Evolutionary conservation across 64 coral and sea anemone genomes (phyloP).

Genomic region (Actinia tenebrosa): DNA sequence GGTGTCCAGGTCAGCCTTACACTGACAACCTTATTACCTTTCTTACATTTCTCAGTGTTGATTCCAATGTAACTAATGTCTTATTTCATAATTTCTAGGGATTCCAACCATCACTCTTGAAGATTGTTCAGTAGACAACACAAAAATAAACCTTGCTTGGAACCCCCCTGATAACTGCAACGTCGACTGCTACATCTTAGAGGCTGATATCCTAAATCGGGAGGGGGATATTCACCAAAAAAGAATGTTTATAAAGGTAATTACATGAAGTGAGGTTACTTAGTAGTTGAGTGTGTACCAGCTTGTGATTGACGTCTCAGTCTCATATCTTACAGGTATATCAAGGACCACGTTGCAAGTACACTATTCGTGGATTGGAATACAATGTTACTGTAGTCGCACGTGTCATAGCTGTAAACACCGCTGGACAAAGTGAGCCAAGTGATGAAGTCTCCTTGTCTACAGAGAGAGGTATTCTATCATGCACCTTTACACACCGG

Average conservation of each 20-base stretch:
- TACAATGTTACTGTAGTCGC: conserved; percentile 75
- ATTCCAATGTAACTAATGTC: not conserved
- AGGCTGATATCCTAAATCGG: conserved; percentile 64
- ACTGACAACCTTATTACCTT: not conserved
- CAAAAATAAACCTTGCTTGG: conserved; percentile 72
- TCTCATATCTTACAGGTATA: conserved; percentile 33
- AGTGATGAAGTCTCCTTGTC: conserved; percentile 73
- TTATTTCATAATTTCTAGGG: conserved; percentile 21
- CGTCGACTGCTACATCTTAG: conserved; percentile 74
- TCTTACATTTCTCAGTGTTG: too few species aligned
- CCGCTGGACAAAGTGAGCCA: conserved; percentile 67
- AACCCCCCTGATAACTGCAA: conserved; percentile 55
- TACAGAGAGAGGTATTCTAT: conserved; percentile 65
- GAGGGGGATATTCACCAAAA: conserved; percentile 78
- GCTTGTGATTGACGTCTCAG: not conserved
- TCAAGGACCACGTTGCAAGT: conserved; percentile 79
- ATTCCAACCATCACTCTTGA: conserved; percentile 60
- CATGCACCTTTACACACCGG: too few species aligned
- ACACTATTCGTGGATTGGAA: conserved; percentile 64
- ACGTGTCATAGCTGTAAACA: conserved; percentile 75
- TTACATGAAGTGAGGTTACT: not conserved
- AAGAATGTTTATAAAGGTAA: conserved; percentile 63
- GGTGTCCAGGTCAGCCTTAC: conserved; percentile 34
- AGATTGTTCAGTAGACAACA: conserved; percentile 82
- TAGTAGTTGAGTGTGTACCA: not conserved